A percentile compares a stretch with the other conserved stretches of the same genome.
These are phyloP conservation scores for Bostrychus sinensis DNA, from an alignment of 2,113 vertebrate species.

Conservation along the genomic window DNA sequence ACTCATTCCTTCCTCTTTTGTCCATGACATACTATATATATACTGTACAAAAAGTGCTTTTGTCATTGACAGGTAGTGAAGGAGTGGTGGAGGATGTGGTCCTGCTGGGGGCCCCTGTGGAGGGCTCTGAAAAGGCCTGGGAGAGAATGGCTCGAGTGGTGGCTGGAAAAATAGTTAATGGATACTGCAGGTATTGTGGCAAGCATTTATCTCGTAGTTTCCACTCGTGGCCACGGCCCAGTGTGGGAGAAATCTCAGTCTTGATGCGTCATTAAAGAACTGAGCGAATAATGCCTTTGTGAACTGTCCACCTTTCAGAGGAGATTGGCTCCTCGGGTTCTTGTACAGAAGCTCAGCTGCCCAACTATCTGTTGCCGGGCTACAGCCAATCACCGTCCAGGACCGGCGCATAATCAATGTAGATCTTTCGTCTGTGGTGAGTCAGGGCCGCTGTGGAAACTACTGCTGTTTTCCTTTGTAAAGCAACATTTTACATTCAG, in stretches of 20 bases:
- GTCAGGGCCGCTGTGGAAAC: constrained; percentile 51
- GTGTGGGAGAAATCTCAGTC: background rate
- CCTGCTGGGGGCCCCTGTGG: constrained; percentile 92
- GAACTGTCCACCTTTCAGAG: constrained; percentile 73
- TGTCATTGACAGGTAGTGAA: constrained; percentile 79
- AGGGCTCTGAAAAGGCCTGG: constrained; percentile 91
- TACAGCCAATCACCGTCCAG: constrained; percentile 88
- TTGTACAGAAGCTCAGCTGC: constrained; percentile 93
- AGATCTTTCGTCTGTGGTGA: constrained; percentile 93
- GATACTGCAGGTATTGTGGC: constrained; percentile 88
- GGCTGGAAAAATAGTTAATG: constrained; percentile 91
- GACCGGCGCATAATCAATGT: constrained; percentile 90
- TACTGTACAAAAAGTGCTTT: too few species aligned
- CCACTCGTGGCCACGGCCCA: background rate
- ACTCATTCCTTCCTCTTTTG: too few species aligned
- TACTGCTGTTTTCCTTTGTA: background rate
- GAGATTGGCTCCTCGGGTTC: constrained; percentile 94
- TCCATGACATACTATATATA: too few species aligned
- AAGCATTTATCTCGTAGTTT: background rate
- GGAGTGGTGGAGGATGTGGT: constrained; percentile 93
- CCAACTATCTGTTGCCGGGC: constrained; percentile 89
- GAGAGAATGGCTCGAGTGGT: constrained; percentile 86
- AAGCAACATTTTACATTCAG: background rate
- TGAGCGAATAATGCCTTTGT: constrained; percentile 11
- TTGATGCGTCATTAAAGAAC: background rate